Conservation (phyloP, 2,797 vertebrate genomes). For the Danio jaintianensis region DNA sequence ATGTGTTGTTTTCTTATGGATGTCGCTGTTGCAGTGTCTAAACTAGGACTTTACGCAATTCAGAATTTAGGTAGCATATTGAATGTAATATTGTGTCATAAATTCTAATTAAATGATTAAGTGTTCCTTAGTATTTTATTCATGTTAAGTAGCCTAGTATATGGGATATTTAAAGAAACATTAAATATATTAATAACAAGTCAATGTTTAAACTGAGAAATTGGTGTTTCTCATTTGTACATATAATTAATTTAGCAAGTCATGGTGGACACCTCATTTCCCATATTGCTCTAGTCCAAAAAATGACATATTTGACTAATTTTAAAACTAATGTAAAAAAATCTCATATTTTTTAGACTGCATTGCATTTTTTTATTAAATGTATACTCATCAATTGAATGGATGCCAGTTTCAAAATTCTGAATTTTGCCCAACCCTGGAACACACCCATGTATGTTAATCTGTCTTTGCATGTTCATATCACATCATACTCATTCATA, state of each 20-base stretch:
- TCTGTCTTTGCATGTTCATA: neutral
- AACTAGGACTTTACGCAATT: too few species aligned
- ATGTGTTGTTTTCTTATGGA: too few species aligned
- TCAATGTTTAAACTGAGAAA: neutral
- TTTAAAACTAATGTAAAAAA: too few species aligned
- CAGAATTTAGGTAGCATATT: too few species aligned
- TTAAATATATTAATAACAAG: neutral
- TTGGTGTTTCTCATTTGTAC: neutral
- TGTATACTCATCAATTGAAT: neutral
- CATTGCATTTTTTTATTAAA: too few species aligned
- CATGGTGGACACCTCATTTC: neutral
- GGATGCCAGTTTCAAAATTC: neutral
- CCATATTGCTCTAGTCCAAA: neutral
- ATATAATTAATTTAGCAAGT: neutral
- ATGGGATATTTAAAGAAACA: neutral
- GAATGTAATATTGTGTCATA: too few species aligned
- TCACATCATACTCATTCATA: neutral
- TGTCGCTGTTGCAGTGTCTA: too few species aligned
- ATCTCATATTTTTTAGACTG: too few species aligned
- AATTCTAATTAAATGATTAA: too few species aligned
- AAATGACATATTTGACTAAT: too few species aligned
- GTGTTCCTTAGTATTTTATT: too few species aligned
- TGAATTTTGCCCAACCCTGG: neutral
- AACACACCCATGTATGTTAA: neutral
- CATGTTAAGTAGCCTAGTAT: too few species aligned